phyloP scores from a whole-genome alignment of 2,113 vertebrate species.

The Oreochromis spilurus region DNA sequence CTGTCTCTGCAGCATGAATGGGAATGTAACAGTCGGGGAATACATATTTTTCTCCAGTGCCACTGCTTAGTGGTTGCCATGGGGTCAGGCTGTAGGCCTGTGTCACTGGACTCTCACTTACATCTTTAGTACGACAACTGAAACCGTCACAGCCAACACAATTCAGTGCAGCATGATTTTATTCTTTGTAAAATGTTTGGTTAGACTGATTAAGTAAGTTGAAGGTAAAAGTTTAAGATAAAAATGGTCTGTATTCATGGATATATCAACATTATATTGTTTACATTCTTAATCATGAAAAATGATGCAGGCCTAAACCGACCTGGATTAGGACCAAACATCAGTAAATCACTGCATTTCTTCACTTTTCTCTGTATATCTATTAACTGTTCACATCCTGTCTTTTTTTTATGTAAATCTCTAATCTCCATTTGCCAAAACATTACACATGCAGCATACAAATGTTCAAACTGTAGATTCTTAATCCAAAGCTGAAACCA shows the following conservation, averaged over 20 bases:
- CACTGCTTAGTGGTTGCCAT: not conserved
- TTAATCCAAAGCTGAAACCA: constrained; percentile 22
- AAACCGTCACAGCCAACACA: not conserved
- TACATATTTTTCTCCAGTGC: not conserved
- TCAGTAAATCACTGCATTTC: not conserved
- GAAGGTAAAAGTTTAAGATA: not conserved
- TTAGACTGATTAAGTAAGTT: not conserved
- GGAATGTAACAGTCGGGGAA: not conserved
- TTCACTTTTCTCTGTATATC: not conserved
- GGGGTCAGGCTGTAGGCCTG: not conserved
- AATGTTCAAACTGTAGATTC: not conserved
- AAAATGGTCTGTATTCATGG: not conserved
- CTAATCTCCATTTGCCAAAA: constrained; percentile 30
- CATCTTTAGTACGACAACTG: not conserved
- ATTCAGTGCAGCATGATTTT: not conserved
- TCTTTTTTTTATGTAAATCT: constrained; percentile 41
- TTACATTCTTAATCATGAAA: not conserved
- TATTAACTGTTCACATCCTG: not conserved
- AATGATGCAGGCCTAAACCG: not conserved
- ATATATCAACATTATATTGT: not conserved
- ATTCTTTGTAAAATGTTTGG: not conserved
- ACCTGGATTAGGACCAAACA: not conserved
- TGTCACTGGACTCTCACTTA: not conserved
- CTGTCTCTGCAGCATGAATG: not conserved
- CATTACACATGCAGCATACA: not conserved